These are phyloP conservation scores for Oryctes rhinoceros DNA, from an alignment of 1,140 invertebrate genomes.

Conservation along the genomic window DNA sequence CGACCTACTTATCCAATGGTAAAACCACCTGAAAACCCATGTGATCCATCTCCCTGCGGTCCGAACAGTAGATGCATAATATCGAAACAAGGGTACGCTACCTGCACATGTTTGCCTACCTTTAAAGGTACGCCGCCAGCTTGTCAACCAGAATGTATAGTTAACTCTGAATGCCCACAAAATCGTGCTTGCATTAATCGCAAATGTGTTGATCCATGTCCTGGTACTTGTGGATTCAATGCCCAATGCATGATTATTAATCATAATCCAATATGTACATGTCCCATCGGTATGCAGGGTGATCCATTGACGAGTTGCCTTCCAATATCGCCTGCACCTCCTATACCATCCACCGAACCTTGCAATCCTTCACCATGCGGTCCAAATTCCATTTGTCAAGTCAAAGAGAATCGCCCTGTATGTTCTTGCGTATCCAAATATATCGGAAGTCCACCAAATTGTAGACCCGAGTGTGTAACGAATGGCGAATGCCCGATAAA, in stretches of 20 bases:
- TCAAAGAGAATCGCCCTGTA: conserved; percentile 78
- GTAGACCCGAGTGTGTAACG: conserved; percentile 78
- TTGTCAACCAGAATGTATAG: conserved; percentile 82
- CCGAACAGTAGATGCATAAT: conserved; percentile 79
- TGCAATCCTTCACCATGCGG: conserved; percentile 85
- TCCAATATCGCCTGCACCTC: background rate
- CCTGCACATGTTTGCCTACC: conserved; percentile 81
- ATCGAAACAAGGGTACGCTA: conserved; percentile 74
- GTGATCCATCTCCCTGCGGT: conserved; percentile 81
- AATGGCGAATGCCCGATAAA: conserved; percentile 78
- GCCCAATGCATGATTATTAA: conserved; percentile 80
- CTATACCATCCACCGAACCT: conserved; percentile 68
- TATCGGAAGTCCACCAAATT: conserved; percentile 76
- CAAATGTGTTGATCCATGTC: conserved; percentile 80
- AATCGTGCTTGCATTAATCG: conserved; percentile 81
- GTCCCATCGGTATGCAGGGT: conserved; percentile 75
- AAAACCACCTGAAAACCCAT: conserved; percentile 63
- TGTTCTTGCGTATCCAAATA: conserved; percentile 82
- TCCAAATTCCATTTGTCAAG: conserved; percentile 84
- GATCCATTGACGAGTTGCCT: conserved; percentile 81
- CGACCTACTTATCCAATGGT: conserved; percentile 55
- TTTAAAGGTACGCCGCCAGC: conserved; percentile 80
- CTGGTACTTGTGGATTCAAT: conserved; percentile 77
- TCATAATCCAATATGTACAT: conserved; percentile 84
- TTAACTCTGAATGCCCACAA: conserved; percentile 80